A percentile compares a stretch with the other conserved stretches of the same genome.
These are phyloP conservation scores for Cryptomyrus ogoouensis DNA, from an alignment of 2,113 vertebrate genomes.

Conservation along the genomic window DNA sequence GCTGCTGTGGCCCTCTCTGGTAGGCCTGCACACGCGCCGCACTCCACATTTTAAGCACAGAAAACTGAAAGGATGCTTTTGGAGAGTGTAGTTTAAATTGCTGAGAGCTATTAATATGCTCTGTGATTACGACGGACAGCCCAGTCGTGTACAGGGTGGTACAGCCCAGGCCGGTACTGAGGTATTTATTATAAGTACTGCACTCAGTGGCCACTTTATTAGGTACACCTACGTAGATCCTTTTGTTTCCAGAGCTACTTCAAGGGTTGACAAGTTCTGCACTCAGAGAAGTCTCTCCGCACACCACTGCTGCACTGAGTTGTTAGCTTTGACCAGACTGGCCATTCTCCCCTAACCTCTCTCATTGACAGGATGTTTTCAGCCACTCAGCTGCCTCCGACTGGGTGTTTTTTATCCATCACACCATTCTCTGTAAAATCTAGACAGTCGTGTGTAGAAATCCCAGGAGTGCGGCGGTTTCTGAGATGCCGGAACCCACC, in stretches of 20 bases:
- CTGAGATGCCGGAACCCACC: not conserved
- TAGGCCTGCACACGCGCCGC: constrained; percentile 49
- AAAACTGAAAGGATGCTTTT: not conserved
- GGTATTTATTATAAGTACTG: not conserved
- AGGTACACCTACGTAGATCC: not conserved
- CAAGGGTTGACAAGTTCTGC: not conserved
- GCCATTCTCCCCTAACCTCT: not conserved
- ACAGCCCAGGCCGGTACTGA: not conserved
- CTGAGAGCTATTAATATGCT: not conserved
- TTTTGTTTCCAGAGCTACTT: not conserved
- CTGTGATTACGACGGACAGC: not conserved
- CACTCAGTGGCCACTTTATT: not conserved
- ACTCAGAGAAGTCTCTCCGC: not conserved
- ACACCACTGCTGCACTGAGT: not conserved
- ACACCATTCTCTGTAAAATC: not conserved
- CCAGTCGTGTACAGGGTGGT: not conserved
- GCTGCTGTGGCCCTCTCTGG: constrained; percentile 84
- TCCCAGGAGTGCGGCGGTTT: not conserved
- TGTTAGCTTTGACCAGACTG: not conserved
- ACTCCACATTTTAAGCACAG: not conserved
- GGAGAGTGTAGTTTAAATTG: not conserved
- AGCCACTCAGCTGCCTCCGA: not conserved
- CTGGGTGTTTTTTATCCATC: not conserved
- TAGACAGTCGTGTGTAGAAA: not conserved
- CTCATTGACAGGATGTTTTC: not conserved